A percentile compares a stretch with the other conserved stretches of the same genome.
These are phyloP conservation scores for Globicephala melas DNA, from an alignment of 2,113 vertebrate species.

Conservation along the genomic window DNA sequence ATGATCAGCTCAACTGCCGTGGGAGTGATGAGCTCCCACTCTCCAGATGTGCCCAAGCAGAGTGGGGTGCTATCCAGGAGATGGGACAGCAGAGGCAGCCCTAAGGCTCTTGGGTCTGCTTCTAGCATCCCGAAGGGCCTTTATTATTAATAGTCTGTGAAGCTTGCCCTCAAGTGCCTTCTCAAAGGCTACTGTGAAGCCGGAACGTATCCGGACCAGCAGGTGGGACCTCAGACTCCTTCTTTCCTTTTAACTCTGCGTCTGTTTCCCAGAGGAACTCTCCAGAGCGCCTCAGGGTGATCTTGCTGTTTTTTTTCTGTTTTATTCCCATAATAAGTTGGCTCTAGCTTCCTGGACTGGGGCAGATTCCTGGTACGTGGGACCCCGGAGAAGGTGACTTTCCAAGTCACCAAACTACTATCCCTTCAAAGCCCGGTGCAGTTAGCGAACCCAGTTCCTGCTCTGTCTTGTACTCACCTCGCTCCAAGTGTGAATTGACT, in stretches of 20 bases:
- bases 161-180: background rate
- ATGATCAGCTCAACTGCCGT: background rate
- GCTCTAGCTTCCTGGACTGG: background rate
- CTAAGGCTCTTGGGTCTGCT: background rate
- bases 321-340: background rate
- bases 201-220: background rate
- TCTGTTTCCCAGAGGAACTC: background rate
- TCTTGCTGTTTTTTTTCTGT: background rate
- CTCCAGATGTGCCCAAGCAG: background rate
- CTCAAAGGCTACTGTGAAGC: background rate
- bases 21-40: background rate
- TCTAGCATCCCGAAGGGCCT: background rate
- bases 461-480: background rate
- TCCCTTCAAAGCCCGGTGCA: rapidly evolving
- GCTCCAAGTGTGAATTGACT: background rate
- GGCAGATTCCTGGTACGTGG: background rate
- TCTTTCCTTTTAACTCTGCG: background rate
- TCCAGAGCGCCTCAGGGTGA: background rate
- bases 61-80: rapidly evolving
- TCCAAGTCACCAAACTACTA: background rate
- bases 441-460: too few species aligned
- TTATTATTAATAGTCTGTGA: background rate
- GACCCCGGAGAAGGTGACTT: background rate
- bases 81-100: rapidly evolving
- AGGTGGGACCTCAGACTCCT: background rate